Evolutionary conservation across 2,113 vertebrate genomes (phyloP).

Genomic region (Geococcyx californianus): DNA sequence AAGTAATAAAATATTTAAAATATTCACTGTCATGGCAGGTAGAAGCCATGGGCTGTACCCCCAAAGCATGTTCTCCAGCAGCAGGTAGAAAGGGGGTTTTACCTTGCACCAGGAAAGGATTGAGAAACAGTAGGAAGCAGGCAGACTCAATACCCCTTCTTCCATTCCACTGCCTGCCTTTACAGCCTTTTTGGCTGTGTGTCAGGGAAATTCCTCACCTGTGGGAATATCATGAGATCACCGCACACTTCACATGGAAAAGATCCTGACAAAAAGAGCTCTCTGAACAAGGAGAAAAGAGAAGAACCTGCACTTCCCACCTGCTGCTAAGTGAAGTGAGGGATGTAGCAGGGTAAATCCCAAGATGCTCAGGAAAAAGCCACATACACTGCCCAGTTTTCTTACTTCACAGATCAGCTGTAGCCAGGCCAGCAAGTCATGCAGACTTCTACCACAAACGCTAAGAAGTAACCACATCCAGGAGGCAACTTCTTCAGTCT

Average conservation of each 20-base stretch:
- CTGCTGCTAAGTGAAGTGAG: fast-evolving
- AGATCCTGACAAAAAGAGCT: not conserved
- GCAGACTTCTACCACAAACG: fast-evolving
- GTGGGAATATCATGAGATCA: not conserved
- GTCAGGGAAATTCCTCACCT: not conserved
- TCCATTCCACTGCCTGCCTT: not conserved
- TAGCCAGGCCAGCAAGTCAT: not conserved
- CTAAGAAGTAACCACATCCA: not conserved
- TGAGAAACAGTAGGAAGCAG: not conserved
- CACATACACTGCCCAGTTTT: not conserved
- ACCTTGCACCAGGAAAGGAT: not conserved
- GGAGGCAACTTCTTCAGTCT: not conserved
- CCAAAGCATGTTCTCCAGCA: not conserved
- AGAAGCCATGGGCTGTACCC: not conserved
- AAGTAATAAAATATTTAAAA: not conserved
- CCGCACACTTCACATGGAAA: not conserved
- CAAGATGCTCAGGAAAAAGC: not conserved
- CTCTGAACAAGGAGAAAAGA: not conserved
- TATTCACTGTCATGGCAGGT: not conserved
- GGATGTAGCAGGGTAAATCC: not conserved
- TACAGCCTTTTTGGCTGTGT: not conserved
- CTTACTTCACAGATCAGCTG: not conserved
- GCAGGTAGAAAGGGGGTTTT: not conserved
- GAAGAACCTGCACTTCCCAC: not conserved
- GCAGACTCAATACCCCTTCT: not conserved